A percentile compares a stretch with the other conserved stretches of the same genome.
Evolutionary conservation across 2,888 invertebrate genomes (phyloP).

Genomic region (Spodoptera picta): DNA sequence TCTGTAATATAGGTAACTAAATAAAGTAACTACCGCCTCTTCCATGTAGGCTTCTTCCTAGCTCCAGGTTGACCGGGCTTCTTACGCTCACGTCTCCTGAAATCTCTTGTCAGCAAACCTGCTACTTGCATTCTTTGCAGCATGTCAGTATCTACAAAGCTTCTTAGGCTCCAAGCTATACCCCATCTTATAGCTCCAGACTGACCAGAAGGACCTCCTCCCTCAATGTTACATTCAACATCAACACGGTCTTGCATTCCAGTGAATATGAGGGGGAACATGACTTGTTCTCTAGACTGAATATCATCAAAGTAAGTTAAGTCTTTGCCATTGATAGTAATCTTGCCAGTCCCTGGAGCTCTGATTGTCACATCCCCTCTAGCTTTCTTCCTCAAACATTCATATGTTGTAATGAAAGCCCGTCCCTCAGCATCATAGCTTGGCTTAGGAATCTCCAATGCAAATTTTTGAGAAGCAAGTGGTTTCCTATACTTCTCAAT

Average conservation of each 20-base stretch:
- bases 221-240: slow-evolving; percentile 92
- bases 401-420: slow-evolving; percentile 92
- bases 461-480: slow-evolving; percentile 88
- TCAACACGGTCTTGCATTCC: slow-evolving; percentile 94
- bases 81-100: slow-evolving; percentile 94
- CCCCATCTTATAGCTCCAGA: slow-evolving; percentile 97
- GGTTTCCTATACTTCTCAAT: slow-evolving; percentile 91
- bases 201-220: slow-evolving; percentile 93
- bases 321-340: slow-evolving; percentile 94
- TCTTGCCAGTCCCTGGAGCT: slow-evolving; percentile 94
- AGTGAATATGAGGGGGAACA: slow-evolving; percentile 95
- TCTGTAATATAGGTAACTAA: slow-evolving; percentile 1
- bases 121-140: slow-evolving; percentile 96
- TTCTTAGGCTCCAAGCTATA: slow-evolving; percentile 94
- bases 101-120: slow-evolving; percentile 95
- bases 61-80: slow-evolving; percentile 97
- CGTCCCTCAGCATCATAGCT: slow-evolving; percentile 91
- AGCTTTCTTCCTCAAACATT: slow-evolving; percentile 92
- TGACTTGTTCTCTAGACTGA: slow-evolving; percentile 93
- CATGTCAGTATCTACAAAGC: slow-evolving; percentile 93
- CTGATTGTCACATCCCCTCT: slow-evolving; percentile 94
- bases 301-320: slow-evolving; percentile 92
- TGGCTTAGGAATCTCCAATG: slow-evolving; percentile 90
- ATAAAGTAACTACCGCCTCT: slow-evolving; percentile 91
- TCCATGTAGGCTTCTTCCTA: slow-evolving; percentile 97